Percentiles rank a stretch among this genome's conserved stretches.
These are phyloP conservation scores for Pararge aegeria DNA, from an alignment of 1,140 invertebrate genomes.

Conservation along the genomic window DNA sequence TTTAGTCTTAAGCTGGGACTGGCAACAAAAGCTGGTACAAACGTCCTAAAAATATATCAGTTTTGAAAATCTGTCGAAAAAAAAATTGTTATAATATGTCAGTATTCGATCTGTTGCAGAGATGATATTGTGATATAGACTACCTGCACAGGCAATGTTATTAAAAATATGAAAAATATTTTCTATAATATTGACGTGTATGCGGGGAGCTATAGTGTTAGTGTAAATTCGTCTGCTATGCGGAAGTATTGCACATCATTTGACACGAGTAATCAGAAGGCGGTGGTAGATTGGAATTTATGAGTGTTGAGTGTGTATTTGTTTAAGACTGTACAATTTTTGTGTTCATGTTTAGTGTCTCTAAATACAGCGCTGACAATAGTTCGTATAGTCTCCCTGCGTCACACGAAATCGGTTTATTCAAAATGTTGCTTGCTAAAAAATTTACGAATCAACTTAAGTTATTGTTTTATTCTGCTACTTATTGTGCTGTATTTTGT, in stretches of 20 bases:
- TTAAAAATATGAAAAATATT: too few species aligned
- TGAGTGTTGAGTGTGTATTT: background rate
- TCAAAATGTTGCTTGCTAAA: slow-evolving; percentile 1
- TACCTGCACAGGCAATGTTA: too few species aligned
- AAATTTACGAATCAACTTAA: slow-evolving; percentile 18
- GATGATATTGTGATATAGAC: too few species aligned
- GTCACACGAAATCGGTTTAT: slow-evolving; percentile 1
- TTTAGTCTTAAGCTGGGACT: too few species aligned
- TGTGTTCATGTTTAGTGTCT: background rate
- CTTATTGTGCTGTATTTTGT: too few species aligned
- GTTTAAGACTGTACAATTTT: background rate
- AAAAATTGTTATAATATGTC: too few species aligned
- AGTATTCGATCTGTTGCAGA: too few species aligned
- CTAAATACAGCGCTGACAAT: background rate
- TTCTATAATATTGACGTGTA: too few species aligned
- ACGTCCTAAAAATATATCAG: too few species aligned
- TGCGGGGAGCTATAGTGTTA: background rate
- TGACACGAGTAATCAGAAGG: background rate
- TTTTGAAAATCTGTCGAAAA: too few species aligned
- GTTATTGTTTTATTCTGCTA: slow-evolving; percentile 40
- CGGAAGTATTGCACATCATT: background rate
- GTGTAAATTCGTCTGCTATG: background rate
- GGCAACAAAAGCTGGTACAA: too few species aligned
- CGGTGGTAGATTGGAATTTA: background rate
- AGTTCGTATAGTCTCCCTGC: background rate